Evolutionary conservation across 2,797 vertebrate species (phyloP), one percentile per base, ranked within the genome.

Genomic region (Arrhamphus sclerolepis): DNA sequence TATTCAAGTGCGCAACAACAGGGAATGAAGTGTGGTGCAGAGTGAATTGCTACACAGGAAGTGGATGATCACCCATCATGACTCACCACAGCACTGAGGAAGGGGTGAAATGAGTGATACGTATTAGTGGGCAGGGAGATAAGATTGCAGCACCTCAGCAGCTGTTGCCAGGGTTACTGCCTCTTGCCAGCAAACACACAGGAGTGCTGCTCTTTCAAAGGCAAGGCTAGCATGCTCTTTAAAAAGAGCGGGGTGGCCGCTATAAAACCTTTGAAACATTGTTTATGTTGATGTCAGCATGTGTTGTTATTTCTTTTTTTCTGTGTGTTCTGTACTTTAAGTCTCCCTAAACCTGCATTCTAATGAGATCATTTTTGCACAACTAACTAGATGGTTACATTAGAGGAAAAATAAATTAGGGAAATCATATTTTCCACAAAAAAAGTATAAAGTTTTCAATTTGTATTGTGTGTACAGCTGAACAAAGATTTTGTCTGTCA

Each of bases 111-210:
- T 16, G 2, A 66, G 51, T 4, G 18, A 64, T 61, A 66, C 69
- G 76, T 71, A 71, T 79, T 72, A 66, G 82, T 83, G 57, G 75
- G 81, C 63, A 89, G 70, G 70, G 67, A 77, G 67, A 77, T 39
- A 58, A 72, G 78, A 89, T 43, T 83, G 84, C 84, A 82, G 85
- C 75, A 73, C 76, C 78, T 76, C 69, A 19, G 66, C 75, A 78
- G 80, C 87, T 56, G 91, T 93, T 90, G 83, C 90, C 74, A 65
- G 67, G 91, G 93, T 90, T 89, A 93, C 89, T 10, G 39, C 79
- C 82, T 83, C 71, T 91, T 86, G 61, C 89, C 90, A 89, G 79
- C 62, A 66, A 56, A 38, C 76, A 72, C 66, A 70, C 55, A 70
- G 50, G 38, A 81, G 64, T 7, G 5, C 3, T 49, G 70, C 44